phyloP scores from a whole-genome alignment of 2,888 invertebrate species.

The Heliconius hortense region DNA sequence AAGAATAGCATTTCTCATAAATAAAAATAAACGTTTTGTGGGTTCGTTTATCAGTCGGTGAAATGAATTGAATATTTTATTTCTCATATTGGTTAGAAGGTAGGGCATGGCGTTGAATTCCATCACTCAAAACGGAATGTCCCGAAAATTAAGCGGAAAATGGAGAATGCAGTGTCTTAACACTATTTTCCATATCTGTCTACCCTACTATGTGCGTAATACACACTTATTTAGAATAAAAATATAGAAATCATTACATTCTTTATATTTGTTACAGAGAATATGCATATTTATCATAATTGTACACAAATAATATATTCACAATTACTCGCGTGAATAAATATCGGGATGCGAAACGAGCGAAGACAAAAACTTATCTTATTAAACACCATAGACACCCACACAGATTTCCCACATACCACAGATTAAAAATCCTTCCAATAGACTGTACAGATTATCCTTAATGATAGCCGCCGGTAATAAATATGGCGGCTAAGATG shows the following conservation, averaged over 20 bases:
- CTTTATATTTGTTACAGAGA: not conserved
- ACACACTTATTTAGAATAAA: no score
- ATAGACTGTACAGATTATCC: conserved; percentile 61
- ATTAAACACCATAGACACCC: conserved; percentile 37
- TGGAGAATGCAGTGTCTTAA: not conserved
- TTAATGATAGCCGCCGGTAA: conserved; percentile 63
- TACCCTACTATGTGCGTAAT: not conserved
- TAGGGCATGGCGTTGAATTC: not conserved
- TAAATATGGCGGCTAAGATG: conserved; percentile 71
- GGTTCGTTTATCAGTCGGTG: not conserved
- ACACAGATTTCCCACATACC: conserved; percentile 42
- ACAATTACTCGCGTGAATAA: conserved; percentile 28
- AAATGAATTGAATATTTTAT: not conserved
- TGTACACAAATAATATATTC: not conserved
- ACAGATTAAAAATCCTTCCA: conserved; percentile 49
- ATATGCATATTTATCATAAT: not conserved
- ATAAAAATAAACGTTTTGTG: not conserved
- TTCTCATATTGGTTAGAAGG: not conserved
- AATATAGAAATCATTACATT: not conserved
- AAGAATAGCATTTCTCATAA: not conserved
- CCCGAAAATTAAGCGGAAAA: not conserved
- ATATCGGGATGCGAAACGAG: conserved; percentile 32
- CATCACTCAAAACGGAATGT: not conserved
- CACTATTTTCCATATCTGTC: no score
- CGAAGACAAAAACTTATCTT: conserved; percentile 36